phyloP scores from a whole-genome alignment of 1,140 invertebrate genomes.

The Sycophila sp. region DNA sequence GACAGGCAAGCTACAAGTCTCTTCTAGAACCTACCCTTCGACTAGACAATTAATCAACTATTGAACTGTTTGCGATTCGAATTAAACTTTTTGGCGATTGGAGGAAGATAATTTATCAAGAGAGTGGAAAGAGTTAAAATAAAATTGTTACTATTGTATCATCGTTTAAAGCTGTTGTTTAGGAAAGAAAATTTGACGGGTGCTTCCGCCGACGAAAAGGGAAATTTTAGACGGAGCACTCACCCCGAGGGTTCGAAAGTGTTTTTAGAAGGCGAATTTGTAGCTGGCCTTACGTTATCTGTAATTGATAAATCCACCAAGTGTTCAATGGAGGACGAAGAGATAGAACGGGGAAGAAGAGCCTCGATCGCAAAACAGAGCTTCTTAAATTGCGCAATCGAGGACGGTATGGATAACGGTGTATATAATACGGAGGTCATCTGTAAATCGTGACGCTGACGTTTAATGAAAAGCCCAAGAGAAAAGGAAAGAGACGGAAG shows the following conservation, averaged over 20 bases:
- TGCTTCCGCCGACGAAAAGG: not conserved
- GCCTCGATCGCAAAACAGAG: not conserved
- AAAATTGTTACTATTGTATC: not conserved
- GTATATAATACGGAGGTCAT: constrained; percentile 19
- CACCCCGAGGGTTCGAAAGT: not conserved
- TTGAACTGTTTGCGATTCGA: not conserved
- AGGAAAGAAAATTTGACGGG: not conserved
- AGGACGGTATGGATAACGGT: constrained; percentile 3
- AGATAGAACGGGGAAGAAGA: constrained; percentile 30
- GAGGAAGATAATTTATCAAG: not conserved
- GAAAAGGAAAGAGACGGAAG: not conserved
- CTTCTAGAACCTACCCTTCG: constrained; percentile 20
- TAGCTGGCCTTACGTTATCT: constrained; percentile 23
- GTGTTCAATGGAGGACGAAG: constrained; percentile 53
- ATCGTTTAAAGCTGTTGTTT: not conserved
- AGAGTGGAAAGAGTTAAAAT: constrained; percentile 1
- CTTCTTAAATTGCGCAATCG: not conserved
- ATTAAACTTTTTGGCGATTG: not conserved
- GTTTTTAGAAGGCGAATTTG: constrained; percentile 9
- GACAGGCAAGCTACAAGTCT: constrained; percentile 31
- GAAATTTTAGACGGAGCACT: constrained; percentile 5
- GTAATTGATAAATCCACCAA: constrained; percentile 56
- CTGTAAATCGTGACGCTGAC: constrained; percentile 16
- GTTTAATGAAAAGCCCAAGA: constrained; percentile 20
- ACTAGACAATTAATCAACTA: no score